Percentiles rank a stretch among this genome's conserved stretches.
Evolutionary conservation across 2,797 vertebrate species (phyloP).

Genomic region (Xiphorhynchus erythropygius): DNA sequence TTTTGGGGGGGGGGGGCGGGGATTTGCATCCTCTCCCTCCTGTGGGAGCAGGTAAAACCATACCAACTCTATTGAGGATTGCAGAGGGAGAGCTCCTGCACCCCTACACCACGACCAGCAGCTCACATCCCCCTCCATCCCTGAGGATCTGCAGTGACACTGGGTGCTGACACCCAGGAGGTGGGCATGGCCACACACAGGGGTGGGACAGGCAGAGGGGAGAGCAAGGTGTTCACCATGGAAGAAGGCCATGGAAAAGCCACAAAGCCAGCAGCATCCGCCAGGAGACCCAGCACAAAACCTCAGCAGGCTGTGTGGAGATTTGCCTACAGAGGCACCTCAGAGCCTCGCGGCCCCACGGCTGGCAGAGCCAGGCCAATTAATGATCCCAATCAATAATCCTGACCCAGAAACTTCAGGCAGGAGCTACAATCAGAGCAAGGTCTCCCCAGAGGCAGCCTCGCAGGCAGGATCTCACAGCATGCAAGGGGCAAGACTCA

Average conservation of each 20-base stretch:
- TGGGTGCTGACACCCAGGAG: accelerated
- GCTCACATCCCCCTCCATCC: accelerated
- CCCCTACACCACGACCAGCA: accelerated
- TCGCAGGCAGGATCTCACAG: not conserved
- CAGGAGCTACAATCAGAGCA: not conserved
- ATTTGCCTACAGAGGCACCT: not conserved
- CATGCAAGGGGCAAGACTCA: accelerated
- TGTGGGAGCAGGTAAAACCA: not conserved
- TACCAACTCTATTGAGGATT: not conserved
- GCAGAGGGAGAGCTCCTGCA: not conserved
- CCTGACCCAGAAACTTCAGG: constrained; percentile 23
- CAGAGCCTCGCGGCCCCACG: accelerated
- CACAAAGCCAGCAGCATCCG: not conserved
- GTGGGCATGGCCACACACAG: accelerated
- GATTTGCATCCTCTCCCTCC: not conserved
- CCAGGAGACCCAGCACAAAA: not conserved
- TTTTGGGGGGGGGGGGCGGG: too few species aligned
- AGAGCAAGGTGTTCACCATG: accelerated
- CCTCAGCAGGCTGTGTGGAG: not conserved
- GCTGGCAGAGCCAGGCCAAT: not conserved
- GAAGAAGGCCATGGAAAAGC: not conserved
- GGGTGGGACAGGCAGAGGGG: accelerated
- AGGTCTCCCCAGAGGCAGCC: not conserved
- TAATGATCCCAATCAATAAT: constrained; percentile 16
- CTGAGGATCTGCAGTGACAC: accelerated